A percentile compares a stretch with the other conserved stretches of the same genome.
Conservation (phyloP, 2,888 invertebrate species). For the Chromoteleia sp. region DNA sequence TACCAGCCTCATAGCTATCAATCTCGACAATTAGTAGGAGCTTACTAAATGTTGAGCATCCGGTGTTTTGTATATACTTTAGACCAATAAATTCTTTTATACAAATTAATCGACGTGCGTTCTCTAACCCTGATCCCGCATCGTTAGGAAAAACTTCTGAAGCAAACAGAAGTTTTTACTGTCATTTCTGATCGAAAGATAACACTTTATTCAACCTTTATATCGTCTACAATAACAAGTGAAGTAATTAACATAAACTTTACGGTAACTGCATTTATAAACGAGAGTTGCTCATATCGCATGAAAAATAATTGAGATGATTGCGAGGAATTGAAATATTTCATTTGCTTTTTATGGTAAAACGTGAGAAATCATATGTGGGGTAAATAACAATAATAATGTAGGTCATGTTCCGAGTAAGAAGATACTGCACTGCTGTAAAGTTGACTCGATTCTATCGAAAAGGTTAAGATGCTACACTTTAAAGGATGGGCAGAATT, state of each 20-base stretch:
- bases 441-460: slow-evolving; percentile 65
- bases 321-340: slow-evolving; percentile 46
- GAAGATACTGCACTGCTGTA: slow-evolving; percentile 58
- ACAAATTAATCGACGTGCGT: slow-evolving; percentile 59
- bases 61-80: slow-evolving; percentile 82
- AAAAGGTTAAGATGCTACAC: slow-evolving; percentile 65
- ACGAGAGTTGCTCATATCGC: slow-evolving; percentile 11
- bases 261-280: slow-evolving; percentile 23
- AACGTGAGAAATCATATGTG: slow-evolving; percentile 60
- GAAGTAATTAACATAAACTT: slow-evolving; percentile 28
- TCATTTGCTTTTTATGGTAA: slow-evolving; percentile 50
- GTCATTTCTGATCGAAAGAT: slow-evolving; percentile 12
- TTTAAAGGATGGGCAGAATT: slow-evolving; percentile 67
- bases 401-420: slow-evolving; percentile 64
- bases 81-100: slow-evolving; percentile 83
- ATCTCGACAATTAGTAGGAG: slow-evolving; percentile 76
- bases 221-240: neutral
- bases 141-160: neutral
- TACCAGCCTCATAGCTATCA: slow-evolving; percentile 79
- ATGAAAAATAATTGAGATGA: slow-evolving; percentile 34
- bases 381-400: slow-evolving; percentile 62
- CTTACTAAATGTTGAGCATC: slow-evolving; percentile 72
- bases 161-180: neutral
- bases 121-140: neutral
- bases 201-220: slow-evolving; percentile 7